Evolutionary conservation across 1,140 invertebrate species (phyloP), one percentile per base, ranked within the genome.

Genomic region (Drosophila lowei): DNA sequence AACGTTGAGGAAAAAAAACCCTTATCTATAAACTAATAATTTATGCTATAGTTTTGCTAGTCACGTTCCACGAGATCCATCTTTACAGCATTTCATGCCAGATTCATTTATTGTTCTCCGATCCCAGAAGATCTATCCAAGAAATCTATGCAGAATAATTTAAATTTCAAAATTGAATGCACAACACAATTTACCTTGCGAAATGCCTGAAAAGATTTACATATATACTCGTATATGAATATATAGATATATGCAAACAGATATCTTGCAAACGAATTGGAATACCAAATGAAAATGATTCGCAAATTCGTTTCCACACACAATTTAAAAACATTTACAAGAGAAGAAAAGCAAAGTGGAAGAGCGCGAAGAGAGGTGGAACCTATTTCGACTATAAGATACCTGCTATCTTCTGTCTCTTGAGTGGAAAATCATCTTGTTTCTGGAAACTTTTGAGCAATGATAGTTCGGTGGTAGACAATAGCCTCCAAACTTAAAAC

Each of bases 151-250:
- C 16, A 41, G 9, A 13, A 3, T 18, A 61, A 30, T 62, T 61
- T 2, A 9, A 42, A 55, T 41, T 68, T 55, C 23, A 50, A 60
- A 65, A 43, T 13, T 23, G n/a, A 68, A 66, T 66, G 65, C 65
- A 48, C 49, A 67, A 65, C 15, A 21, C 44, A 42, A 60, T 42
- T 66, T 55, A 15, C 2, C 5, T 67, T 67, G 65, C 23, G 65
- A 68, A 66, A 66, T 47, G 9, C 28, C 6, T 16, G 21, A 38
- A 44, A 34, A 7, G 5, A 41, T 25, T 18, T 43, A 8, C 57
- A n/a, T 44, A 25, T 25, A 34, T 44, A 13, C 21, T 18, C 21
- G 16, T 38, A 28, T 52, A 15, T 30, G 49, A 42, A 42, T 49
- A 30, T 43, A 18, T 15, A 50, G n/a, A 65, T 47, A 46, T 18